Base-by-base conservation (phyloP, 2,888 invertebrate species). In the Cyaniris semiargus region DNA sequence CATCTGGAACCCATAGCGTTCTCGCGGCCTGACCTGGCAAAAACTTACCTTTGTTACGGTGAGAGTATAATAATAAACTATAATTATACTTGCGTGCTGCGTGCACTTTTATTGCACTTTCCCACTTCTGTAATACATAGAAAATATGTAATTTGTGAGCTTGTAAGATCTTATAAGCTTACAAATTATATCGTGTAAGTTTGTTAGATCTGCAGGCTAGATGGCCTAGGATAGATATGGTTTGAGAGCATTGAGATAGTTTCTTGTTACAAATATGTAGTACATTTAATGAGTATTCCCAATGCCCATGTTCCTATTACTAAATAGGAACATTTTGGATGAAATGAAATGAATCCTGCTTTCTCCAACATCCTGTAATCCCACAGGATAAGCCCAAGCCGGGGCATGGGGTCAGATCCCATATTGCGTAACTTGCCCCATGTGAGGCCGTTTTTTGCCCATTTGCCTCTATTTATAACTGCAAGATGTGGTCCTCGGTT, bases 401-500 rank as follows among this genome's bases (percentile, higher is more conserved):
- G 84, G 89, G 90, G 86, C 89, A 85, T 86, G 88, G 89, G 93
- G 94, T 93, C 93, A 93, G 89, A 92, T 85, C 89, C 93, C 94
- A 93, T 91, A 92, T 92, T 93, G 92, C 90, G 91, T 88, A 89
- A 89, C 88, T 87, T 87, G 87, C 87, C 85, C 93, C 93, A 91
- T 85, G 86, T 92, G 93, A 90, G 89, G 82, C 82, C 81, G 81
- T 92, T 94, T 94, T 94, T 93, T 93, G 92, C 89, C 90, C 90
- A 90, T 83, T 85, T 79, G 81, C 78, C 81, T 82, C 90, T 94
- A 94, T 93, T 91, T 92, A 86, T 92, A 92, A 87, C 86, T 88
- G 85, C 85, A 85, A 86, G 86, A 85, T 85, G 66, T 60, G 88
- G 86, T 85, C 86, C 85, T 80, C 72, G 75, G 72, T 18, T 58